phyloP scores from a whole-genome alignment of 2,113 vertebrate genomes.

The Takifugu bimaculatus region DNA sequence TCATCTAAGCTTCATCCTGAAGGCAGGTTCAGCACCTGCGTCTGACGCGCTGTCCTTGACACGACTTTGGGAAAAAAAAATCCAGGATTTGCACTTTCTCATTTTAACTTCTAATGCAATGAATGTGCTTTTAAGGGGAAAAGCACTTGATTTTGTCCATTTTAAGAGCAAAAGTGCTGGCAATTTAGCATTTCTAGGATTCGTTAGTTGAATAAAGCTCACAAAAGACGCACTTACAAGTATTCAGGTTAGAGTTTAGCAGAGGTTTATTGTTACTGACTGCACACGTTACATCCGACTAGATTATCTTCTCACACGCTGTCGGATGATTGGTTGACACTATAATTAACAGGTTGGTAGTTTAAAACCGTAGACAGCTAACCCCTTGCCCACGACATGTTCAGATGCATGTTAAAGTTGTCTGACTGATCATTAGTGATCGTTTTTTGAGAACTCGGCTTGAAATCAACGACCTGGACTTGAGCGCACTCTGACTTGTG shows the following conservation, averaged over 20 bases:
- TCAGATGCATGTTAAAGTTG: constrained; percentile 58
- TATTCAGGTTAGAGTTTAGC: constrained; percentile 11
- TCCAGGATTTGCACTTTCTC: constrained; percentile 52
- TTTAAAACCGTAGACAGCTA: constrained; percentile 6
- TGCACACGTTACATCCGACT: constrained; percentile 15
- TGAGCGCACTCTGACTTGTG: constrained; percentile 39
- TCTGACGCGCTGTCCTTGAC: neutral
- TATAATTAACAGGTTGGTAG: constrained; percentile 12
- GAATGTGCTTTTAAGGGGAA: neutral
- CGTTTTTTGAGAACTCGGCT: constrained; percentile 34
- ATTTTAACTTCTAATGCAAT: constrained; percentile 10
- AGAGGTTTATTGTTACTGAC: constrained; percentile 8
- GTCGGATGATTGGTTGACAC: constrained; percentile 13
- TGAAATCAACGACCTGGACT: constrained; percentile 31
- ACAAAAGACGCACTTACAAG: constrained; percentile 10
- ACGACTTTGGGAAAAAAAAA: neutral
- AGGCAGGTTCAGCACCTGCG: constrained; percentile 17
- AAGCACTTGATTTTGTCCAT: neutral
- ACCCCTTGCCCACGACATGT: constrained; percentile 15
- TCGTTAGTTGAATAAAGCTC: constrained; percentile 12
- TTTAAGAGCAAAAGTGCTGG: constrained; percentile 2
- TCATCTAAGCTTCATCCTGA: constrained; percentile 25
- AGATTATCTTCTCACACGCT: constrained; percentile 22
- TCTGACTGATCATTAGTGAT: constrained; percentile 25
- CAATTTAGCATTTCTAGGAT: constrained; percentile 9